Base-by-base conservation (phyloP, 1,140 invertebrate species). In the Myzus persicae region DNA sequence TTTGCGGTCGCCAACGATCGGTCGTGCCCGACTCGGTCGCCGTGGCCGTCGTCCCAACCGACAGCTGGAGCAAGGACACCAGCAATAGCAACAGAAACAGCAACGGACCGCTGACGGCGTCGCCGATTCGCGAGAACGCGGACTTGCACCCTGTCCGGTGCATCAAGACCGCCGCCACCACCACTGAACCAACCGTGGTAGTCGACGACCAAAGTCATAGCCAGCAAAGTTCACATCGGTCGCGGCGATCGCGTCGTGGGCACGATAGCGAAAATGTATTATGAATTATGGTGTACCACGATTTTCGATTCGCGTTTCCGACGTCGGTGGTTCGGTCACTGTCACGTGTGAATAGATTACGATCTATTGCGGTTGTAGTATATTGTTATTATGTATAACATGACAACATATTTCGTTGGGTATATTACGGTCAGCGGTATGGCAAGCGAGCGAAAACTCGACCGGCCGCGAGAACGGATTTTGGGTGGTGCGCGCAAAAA, bases 1-100 rank as follows among this genome's bases (percentile, higher is more conserved):
- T 89, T 22, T 38, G 85, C n/a, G 42, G 85, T 36, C 44, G 85
- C 85, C 85, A 88, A 18, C 44, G 85, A 76, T 76, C 59, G 59
- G 26, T 14, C 59, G 59, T 9, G 42, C 6, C 85, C 42, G 9
- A 18, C 42, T 1, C 6, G 14, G 14, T 44, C 44, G 44, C 42
- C 6, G 18, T 20, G 31, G 81, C 26, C 38, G 44, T 36, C n/a
- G 31, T n/a, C 38, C 38, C 82, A 5, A 18, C 85, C 18, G 44
- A 76, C 5, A n/a, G 11, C 5, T 44, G 26, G 14, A 22, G 8
- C 88, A 11, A 54, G 11, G 36, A 11, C 36, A 89, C 1, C n/a
- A 36, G 31, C 36, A 89, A 22, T 9, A 40, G 9, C 36, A 89
- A 2, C 46, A 36, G n/a, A 1, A 38, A 11, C 20, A 40, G 48